A percentile compares a stretch with the other conserved stretches of the same genome.
Evolutionary conservation across 2,113 vertebrate species (phyloP).

Genomic region (Nicator chloris): DNA sequence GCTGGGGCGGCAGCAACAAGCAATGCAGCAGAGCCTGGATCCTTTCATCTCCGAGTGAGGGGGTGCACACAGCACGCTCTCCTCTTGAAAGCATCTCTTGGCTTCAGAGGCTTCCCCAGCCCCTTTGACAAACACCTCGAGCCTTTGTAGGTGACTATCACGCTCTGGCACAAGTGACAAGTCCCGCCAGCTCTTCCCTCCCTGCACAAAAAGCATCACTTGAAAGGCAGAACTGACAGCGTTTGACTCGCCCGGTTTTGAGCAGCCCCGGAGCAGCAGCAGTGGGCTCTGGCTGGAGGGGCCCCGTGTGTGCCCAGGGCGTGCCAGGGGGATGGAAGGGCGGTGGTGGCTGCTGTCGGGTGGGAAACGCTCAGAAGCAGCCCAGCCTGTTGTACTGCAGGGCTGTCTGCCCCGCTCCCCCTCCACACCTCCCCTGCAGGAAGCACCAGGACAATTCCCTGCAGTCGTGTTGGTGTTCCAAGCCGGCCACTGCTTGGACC

Average conservation of each 20-base stretch:
- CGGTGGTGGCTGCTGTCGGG: background rate
- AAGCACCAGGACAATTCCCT: background rate
- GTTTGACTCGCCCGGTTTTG: fast-evolving
- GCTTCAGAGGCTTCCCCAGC: background rate
- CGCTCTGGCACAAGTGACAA: background rate
- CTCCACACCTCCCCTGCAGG: fast-evolving
- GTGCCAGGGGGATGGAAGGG: background rate
- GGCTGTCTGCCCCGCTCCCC: background rate
- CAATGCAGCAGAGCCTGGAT: background rate
- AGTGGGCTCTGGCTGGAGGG: background rate
- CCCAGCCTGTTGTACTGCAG: background rate
- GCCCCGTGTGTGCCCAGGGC: fast-evolving
- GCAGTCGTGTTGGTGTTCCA: fast-evolving
- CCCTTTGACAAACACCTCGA: background rate
- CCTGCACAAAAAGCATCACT: background rate
- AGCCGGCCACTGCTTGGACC: background rate
- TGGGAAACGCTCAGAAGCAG: background rate
- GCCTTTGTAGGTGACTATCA: slow-evolving; percentile 7
- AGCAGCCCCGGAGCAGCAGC: background rate
- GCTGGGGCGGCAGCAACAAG: background rate
- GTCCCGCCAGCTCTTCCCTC: background rate
- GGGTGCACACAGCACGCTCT: fast-evolving
- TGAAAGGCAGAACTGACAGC: background rate
- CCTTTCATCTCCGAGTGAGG: background rate
- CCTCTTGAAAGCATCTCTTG: slow-evolving; percentile 29